These are phyloP conservation scores for Hemibagrus guttatus DNA, from an alignment of 2,797 vertebrate species.

Conservation along the genomic window DNA sequence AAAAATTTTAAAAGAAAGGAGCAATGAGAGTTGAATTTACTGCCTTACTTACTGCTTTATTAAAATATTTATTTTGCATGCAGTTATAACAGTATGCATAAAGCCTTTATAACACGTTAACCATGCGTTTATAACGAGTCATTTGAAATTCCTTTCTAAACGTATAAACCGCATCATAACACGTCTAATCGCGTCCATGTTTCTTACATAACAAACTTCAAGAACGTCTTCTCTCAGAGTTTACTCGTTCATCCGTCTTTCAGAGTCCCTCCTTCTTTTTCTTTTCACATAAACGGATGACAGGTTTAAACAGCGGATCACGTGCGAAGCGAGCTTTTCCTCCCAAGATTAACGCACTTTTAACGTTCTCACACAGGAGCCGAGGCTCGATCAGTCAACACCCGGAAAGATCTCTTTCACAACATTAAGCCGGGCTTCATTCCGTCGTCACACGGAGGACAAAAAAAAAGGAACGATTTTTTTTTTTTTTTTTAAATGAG, in stretches of 20 bases:
- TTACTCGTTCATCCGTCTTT: neutral
- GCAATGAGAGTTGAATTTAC: too few relatives aligned
- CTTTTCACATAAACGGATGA: neutral
- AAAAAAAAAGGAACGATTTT: too few relatives aligned
- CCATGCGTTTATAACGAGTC: too few relatives aligned
- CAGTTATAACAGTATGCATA: too few relatives aligned
- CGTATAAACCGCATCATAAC: neutral
- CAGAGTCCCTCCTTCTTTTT: neutral
- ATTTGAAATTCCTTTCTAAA: neutral
- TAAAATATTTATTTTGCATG: too few relatives aligned
- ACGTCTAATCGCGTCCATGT: too few relatives aligned
- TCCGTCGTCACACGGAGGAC: too few relatives aligned
- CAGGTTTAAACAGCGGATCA: neutral
- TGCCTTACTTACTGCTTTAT: too few relatives aligned
- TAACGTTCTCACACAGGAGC: neutral
- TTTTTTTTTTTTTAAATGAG: too few relatives aligned
- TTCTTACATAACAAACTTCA: too few relatives aligned
- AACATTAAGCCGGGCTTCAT: neutral
- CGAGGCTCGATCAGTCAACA: neutral
- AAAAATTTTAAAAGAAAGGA: too few relatives aligned
- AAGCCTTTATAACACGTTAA: too few relatives aligned
- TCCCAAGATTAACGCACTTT: neutral
- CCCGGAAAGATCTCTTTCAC: neutral
- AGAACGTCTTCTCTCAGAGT: neutral
- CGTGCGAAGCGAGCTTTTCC: neutral